Base-by-base conservation (phyloP, 1,140 invertebrate genomes). In the Vanessa tameamea region DNA sequence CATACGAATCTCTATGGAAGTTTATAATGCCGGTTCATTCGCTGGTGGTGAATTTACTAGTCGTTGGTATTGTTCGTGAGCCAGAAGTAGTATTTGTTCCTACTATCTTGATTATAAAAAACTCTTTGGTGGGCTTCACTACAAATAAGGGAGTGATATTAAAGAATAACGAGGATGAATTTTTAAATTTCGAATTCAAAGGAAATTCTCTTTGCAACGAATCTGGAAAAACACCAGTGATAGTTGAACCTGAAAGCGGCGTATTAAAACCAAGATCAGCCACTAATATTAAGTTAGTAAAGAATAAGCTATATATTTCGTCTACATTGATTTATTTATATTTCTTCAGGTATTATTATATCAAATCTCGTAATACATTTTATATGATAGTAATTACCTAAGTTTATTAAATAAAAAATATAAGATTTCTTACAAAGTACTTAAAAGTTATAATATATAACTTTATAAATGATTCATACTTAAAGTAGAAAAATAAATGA, bases 1-100 rank as follows among this genome's bases (percentile, higher is more conserved):
- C 86, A 55, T 90, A 90, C 64, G 89, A 91, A 75, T 90, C 88
- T 0, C 85, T 87, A 71, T 92, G 90, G 91, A 90, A 89, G 69
- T 91, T 91, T 51, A 70, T 83, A 11, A 89, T 92, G 69, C 82
- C 83, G 8, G 69, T 72, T 2, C 67, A 87, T 67, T 83, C 82
- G 11, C 61, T 92, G 31, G 74, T 76, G 1, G 86, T 91, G 26
- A 82, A 88, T 75, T 64, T 91, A 31, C 63, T 91, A 51, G 85
- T 91, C 1, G 90, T 89, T 12, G 90, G 90, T 12, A 61, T 88
- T 20, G 90, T 91, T 6, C 80, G 88, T 59, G 90, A 92, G 57
- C 84, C 90, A n/a, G 80, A 89, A 7, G 86, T 92, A 4, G 73
- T 83, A 8, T 91, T 91, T 64, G 75, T 90, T 8, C 90, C 90